Base-by-base conservation (phyloP, 2,888 invertebrate species). In the Geophilus truncorum region DNA sequence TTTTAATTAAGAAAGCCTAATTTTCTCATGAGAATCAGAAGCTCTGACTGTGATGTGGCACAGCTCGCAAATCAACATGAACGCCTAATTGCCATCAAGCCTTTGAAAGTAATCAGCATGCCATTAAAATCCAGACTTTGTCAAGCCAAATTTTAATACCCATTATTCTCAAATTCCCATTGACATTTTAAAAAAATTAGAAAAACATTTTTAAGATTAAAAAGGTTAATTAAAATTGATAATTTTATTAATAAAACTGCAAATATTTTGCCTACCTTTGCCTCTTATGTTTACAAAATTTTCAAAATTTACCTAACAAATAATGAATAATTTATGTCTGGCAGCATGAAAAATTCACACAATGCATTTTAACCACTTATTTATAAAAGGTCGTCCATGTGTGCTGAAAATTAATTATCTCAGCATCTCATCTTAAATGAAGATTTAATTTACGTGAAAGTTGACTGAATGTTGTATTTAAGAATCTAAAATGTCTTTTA, bases 91-190 rank as follows among this genome's bases (percentile, higher is more conserved):
- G 62, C 62, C 62, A 62, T 62, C 62, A 62, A 62, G 62, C 23
- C 45, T 62, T 62, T 62, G 25, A 62, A 62, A 62, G 62, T 62
- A 62, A 62, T 62, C 62, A 62, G 62, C 62, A 62, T 62, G 62
- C 62, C 62, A 62, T 62, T 62, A 62, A 28, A 62, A 62, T 62
- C 62, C 62, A 62, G 25, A 12, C 62, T 62, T 62, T 62, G 62
- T 62, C 62, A 62, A 62, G 62, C 15, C 28, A 62, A 62, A 62
- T 62, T 62, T 62, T 62, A 62, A 62, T 62, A 62, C 62, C 62
- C 62, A 62, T 62, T 62, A 62, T 62, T 62, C 62, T 62, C 62
- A 62, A 62, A 62, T 62, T 62, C 62, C 62, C 25, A 62, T 28
- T 28, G 12, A 62, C 62, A 23, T 28, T 45, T 25, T 10, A 25